Base-by-base conservation (phyloP, 2,797 vertebrate species). In the Chaenodraco wilsoni region DNA sequence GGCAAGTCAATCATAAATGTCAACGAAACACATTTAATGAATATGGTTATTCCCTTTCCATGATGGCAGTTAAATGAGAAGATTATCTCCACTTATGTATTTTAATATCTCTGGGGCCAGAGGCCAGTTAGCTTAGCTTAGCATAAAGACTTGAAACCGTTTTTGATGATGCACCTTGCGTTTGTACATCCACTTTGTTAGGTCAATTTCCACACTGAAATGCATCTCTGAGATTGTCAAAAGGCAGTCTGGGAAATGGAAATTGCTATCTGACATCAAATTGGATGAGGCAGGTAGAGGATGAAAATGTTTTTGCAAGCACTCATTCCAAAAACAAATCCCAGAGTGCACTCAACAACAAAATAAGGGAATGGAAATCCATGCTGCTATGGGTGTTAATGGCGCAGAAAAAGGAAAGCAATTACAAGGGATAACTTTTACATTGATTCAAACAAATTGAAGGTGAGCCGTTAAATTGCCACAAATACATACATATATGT, bases 241-340 rank as follows among this genome's bases (percentile, higher is more conserved):
- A 65, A 57, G 23, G 23, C 37, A 43, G 55, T 78, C 49, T 62
- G 51, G 19, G 11, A 63, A 76, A 63, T 59, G 58, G 41, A 72
- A 72, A 65, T 84, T 57, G 43, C 71, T 46, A 69, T 58, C 12
- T 40, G 23, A 55, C 8, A 50, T 64, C 41, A 61, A 72, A 56
- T 57, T 15, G 19, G 55, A 58, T 3, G 21, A 59, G 33, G 43
- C 48, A 12, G 49, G 33, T 45, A 58, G 58, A 41, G 46, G 21
- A 52, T 9, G 5, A 57, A 74, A 61, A 71, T 55, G 31, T 46
- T 61, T 33, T 67, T 54, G 23, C 19, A 63, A 68, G 48, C 23
- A 59, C 61, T 65, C 27, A 33, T 45, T 8, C 14, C 16, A 50
- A 21, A 21, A 67, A 58, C 44, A 64, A 16, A 45, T 69, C 56